phyloP scores from a whole-genome alignment of 2,113 vertebrate species.

The Dromaius novaehollandiae region DNA sequence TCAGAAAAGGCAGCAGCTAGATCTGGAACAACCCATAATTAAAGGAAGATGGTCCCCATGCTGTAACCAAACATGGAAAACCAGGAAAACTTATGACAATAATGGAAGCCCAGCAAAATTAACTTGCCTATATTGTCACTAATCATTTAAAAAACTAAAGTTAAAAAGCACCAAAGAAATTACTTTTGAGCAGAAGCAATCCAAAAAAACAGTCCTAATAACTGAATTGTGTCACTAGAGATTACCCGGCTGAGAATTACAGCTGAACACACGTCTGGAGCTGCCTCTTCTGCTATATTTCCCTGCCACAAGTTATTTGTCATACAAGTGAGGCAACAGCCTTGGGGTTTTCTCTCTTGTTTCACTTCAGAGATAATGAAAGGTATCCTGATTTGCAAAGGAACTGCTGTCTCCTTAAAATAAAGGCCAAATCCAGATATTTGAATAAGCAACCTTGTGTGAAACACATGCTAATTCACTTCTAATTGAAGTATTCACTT shows the following conservation, averaged over 20 bases:
- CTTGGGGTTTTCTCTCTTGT: not conserved
- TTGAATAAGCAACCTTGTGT: not conserved
- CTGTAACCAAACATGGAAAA: not conserved
- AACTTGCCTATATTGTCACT: not conserved
- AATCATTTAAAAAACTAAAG: not conserved
- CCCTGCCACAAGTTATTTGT: not conserved
- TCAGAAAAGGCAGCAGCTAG: not conserved
- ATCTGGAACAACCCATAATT: not conserved
- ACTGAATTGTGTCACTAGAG: not conserved
- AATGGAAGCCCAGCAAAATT: not conserved
- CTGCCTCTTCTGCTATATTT: not conserved
- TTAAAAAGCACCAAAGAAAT: not conserved
- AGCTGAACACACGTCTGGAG: not conserved
- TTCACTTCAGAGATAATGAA: not conserved
- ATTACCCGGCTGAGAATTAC: not conserved
- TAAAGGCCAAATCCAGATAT: not conserved
- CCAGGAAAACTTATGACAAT: not conserved
- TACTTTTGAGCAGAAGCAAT: not conserved
- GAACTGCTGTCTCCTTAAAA: not conserved
- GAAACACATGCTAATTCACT: not conserved
- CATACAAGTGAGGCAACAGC: not conserved
- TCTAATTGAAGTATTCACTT: not conserved
- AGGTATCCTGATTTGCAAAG: not conserved
- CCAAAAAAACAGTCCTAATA: not conserved
- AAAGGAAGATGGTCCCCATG: not conserved